Conservation (phyloP, 2,888 invertebrate genomes). For the Eupeodes latifasciatus region DNA sequence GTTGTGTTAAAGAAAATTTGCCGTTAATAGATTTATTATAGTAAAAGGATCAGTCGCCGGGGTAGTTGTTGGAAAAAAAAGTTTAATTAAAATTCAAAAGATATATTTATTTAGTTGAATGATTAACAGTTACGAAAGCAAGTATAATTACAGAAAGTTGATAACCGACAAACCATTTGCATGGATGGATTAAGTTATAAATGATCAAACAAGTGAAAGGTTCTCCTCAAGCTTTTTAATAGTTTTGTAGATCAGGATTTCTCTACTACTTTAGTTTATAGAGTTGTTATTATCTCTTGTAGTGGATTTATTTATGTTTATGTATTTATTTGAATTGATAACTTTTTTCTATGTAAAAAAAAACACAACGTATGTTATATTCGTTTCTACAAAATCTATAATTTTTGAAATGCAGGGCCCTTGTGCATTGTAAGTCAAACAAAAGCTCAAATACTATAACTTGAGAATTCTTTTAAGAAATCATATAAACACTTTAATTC, state of each 20-base stretch:
- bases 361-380: no score
- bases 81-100: conserved; percentile 48
- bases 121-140: conserved; percentile 46
- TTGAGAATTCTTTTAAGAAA: no score
- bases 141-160: conserved; percentile 55
- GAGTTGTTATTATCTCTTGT: no score
- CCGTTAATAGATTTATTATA: conserved; percentile 72
- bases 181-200: conserved; percentile 21
- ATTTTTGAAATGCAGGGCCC: no score
- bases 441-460: no score
- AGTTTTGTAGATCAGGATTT: not conserved
- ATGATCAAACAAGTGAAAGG: conserved; percentile 17
- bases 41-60: not conserved
- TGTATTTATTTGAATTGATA: no score
- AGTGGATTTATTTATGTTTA: no score
- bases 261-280: no score
- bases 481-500: no score
- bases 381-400: no score
- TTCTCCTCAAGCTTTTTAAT: not conserved
- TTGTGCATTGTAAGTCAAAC: no score
- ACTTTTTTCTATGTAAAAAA: no score
- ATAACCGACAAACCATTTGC: conserved; percentile 25
- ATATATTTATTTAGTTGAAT: conserved; percentile 51
- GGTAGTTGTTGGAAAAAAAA: conserved; percentile 38
- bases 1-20: conserved; percentile 54